Base-by-base conservation (phyloP, 2,888 invertebrate genomes). In the Listrodromus nycthemerus region DNA sequence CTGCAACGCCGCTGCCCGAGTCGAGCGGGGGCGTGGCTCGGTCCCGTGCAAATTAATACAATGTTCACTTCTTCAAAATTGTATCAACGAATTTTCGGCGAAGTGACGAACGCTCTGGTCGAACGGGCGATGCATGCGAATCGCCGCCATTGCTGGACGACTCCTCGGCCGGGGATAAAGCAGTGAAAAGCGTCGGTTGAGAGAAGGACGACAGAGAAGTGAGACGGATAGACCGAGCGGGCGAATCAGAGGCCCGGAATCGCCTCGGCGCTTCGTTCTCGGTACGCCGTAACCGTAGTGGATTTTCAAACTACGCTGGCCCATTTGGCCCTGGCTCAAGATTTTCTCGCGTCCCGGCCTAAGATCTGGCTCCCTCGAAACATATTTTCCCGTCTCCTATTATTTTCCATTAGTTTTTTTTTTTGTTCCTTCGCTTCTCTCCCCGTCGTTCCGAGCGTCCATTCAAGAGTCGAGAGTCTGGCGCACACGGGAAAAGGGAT, bases 21-120 rank as follows among this genome's bases (percentile, higher is more conserved):
- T 10, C 87, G 87, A 84, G 88, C 80, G 89, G 92, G 91, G 92
- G 92, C 91, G 93, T 92, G 92, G 93, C 91, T 88, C 89, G 65
- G 65, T 76, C 73, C 69, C 79, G 66, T 79, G 69, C 78, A 61
- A 81, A 84, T 84, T 70, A 37, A 52, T 58, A 24, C 50, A 16
- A 16, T 41, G n/a, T 41, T 41, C 16, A 21, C 24, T 41, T 3
- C 3, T 16, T 41, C 13, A 3, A 27, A 71, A 48, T 37, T 21
- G 10, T 13, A 67, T 16, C 1, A 50, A 61, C 8, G 48, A 55
- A 24, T 24, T 55, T 55, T 10, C 0, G 10, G 55, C 21, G 0
- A 55, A 13, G 13, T 10, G 37, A 52, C 4, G 50, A 69, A 19
- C 10, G 13, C 10, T 30, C n/a, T 30, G 50, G 27, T 30, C 2